These are phyloP conservation scores for Tenthredo notha DNA, from an alignment of 2,888 invertebrate genomes.

Conservation along the genomic window DNA sequence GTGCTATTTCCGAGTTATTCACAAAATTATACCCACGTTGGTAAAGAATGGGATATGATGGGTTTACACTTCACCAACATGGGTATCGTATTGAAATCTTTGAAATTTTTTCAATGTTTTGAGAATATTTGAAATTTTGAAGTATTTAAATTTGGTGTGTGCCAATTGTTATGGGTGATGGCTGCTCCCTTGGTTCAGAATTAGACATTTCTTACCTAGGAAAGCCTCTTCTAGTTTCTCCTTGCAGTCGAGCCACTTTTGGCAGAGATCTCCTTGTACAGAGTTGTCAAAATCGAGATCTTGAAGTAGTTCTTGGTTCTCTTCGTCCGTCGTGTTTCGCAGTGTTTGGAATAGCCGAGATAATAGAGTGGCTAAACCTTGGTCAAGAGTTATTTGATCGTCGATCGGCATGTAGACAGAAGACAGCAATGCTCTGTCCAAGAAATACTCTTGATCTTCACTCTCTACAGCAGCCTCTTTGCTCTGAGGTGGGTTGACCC, in stretches of 20 bases:
- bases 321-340: conserved; percentile 61
- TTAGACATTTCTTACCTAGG: conserved; percentile 62
- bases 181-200: background rate
- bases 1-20: no score
- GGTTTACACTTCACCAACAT: no score
- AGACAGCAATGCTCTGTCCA: conserved; percentile 51
- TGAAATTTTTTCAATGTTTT: background rate
- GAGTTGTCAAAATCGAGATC: conserved; percentile 59
- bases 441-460: conserved; percentile 18
- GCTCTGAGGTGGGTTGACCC: conserved; percentile 35
- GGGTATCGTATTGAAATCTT: background rate
- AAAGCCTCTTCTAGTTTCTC: conserved; percentile 69
- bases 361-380: conserved; percentile 62
- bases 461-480: background rate
- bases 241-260: conserved; percentile 71
- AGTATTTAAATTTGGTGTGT: background rate
- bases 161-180: background rate
- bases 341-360: conserved; percentile 63
- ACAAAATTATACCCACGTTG: no score
- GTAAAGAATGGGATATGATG: no score
- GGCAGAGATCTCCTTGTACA: conserved; percentile 66
- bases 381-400: conserved; percentile 60
- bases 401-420: conserved; percentile 60
- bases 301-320: conserved; percentile 58
- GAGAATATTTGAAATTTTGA: background rate